Base-by-base conservation (phyloP, 2,797 vertebrate genomes). In the Botia kubotai region DNA sequence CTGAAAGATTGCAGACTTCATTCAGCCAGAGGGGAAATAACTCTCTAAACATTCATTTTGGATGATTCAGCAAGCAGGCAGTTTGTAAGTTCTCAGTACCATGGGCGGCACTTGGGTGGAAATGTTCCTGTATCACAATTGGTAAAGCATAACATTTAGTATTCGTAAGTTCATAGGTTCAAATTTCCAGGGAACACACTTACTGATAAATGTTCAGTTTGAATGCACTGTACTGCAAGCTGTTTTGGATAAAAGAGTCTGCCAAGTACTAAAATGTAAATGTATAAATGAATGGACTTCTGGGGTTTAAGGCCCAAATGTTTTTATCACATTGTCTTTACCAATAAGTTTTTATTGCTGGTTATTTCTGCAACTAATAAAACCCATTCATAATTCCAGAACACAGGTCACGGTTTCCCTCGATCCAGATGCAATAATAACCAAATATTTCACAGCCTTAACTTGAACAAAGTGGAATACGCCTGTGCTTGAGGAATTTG, bases 11-110 rank as follows among this genome's bases (percentile, higher is more conserved):
- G 48, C 77, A 72, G 72, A 72, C 46, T 50, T 43, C 29, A 65
- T 79, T 79, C 48, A 63, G 58, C 43, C 19, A 26, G 77, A 65
- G 46, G 8, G 2, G 29, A 68, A 79, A 79, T 79, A 79, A 71
- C 68, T 72, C 77, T 71, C 57, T 36, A 26, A 79, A 52, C 29
- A 52, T 62, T 70, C 23, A 70, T 63, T 79, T 26, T 63, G 46
- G 68, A 65, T 65, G 68, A 79, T 72, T 72, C 58, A 71, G 58
- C 77, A 79, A 72, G 29, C 77, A 23, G n/a, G 17, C 26, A 26
- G 46, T 79, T 79, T 72, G 14, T 79, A 79, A 65, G 8, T 53
- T 79, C 68, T 66, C 68, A 39, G 67, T 62, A 60, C 21, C 16
- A 60, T 12, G 23, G 23, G 2, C 13, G 17, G 23, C 21, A 62